These are phyloP conservation scores for Rhyacophila evoluta DNA, from an alignment of 2,888 invertebrate genomes.

Conservation along the genomic window DNA sequence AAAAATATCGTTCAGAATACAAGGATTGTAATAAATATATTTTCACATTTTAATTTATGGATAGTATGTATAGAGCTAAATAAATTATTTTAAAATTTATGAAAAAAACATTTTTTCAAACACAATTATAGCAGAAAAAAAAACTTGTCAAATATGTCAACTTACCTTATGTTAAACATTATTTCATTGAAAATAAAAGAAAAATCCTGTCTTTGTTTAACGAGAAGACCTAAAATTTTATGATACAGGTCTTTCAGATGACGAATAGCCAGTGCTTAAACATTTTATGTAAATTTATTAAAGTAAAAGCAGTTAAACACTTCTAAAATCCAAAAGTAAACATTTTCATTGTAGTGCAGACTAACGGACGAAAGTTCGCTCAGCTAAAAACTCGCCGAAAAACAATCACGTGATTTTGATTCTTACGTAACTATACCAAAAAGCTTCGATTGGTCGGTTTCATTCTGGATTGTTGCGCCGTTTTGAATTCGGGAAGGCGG, in stretches of 20 bases:
- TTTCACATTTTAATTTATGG: too few species aligned
- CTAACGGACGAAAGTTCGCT: not conserved
- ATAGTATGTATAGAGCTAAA: too few species aligned
- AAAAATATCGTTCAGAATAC: too few species aligned
- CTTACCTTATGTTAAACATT: not conserved
- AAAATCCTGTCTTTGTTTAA: conserved; percentile 3
- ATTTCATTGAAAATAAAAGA: not conserved
- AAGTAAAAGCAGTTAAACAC: conserved; percentile 41
- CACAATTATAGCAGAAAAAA: too few species aligned
- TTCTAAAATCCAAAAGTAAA: conserved; percentile 46
- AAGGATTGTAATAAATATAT: too few species aligned
- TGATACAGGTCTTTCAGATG: conserved; percentile 33
- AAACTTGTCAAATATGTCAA: too few species aligned
- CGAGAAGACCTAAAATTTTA: not conserved
- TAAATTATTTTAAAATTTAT: too few species aligned
- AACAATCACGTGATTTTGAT: not conserved
- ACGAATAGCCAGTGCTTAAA: conserved; percentile 41
- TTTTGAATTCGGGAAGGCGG: not conserved
- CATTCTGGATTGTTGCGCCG: not conserved
- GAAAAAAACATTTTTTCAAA: too few species aligned
- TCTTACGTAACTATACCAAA: not conserved
- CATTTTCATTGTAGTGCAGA: conserved; percentile 33
- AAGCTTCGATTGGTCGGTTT: not conserved
- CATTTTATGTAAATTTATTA: conserved; percentile 44
- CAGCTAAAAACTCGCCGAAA: not conserved